Percentiles rank a stretch among this genome's conserved stretches.
Evolutionary conservation across 1,140 invertebrate genomes (phyloP).

Genomic region (Drosophila saltans): DNA sequence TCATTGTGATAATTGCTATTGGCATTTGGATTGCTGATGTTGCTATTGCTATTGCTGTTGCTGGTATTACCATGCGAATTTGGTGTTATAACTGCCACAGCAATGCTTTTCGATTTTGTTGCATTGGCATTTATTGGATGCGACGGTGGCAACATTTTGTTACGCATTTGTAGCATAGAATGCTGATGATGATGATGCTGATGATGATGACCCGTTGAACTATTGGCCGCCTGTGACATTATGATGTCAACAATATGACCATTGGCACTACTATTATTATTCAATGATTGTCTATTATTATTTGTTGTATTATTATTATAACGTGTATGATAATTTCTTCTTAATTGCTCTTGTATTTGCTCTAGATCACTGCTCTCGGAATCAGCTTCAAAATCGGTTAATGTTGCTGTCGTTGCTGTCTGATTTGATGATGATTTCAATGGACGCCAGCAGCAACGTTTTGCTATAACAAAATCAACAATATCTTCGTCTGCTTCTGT

Average conservation of each 20-base stretch:
- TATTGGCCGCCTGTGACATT: slow-evolving; percentile 16
- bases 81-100: slow-evolving; percentile 75
- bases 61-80: slow-evolving; percentile 55
- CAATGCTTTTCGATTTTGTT: slow-evolving; percentile 68
- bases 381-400: slow-evolving; percentile 82
- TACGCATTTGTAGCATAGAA: slow-evolving; percentile 39
- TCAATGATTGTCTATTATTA: not conserved
- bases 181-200: slow-evolving; percentile 36
- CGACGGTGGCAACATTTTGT: slow-evolving; percentile 59
- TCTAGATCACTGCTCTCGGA: slow-evolving; percentile 82
- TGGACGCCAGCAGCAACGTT: slow-evolving; percentile 60
- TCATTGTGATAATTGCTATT: slow-evolving; percentile 32
- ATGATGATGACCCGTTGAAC: slow-evolving; percentile 18
- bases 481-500: slow-evolving; percentile 62
- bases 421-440: slow-evolving; percentile 14
- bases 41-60: slow-evolving; percentile 11
- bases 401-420: slow-evolving; percentile 42
- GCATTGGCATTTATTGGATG: slow-evolving; percentile 28
- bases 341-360: slow-evolving; percentile 53
- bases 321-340: slow-evolving; percentile 15
- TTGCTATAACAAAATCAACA: slow-evolving; percentile 65
- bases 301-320: slow-evolving; percentile 23
- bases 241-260: slow-evolving; percentile 9
- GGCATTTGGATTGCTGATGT: not conserved
- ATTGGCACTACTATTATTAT: slow-evolving; percentile 28